Conservation (phyloP, 2,797 vertebrate genomes). For the Hydrolagus colliei region DNA sequence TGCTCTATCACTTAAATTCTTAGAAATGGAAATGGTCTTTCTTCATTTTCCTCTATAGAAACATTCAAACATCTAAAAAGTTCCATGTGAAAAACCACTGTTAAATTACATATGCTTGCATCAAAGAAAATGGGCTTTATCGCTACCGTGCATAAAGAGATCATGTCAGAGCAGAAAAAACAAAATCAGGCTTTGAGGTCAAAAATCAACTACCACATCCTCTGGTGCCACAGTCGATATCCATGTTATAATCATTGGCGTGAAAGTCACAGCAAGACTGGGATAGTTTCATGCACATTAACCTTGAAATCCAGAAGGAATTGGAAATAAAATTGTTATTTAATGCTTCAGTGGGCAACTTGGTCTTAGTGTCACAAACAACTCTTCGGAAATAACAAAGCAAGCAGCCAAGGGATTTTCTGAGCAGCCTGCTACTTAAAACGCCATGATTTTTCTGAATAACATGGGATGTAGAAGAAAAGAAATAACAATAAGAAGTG, state of each 20-base stretch:
- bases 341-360: conserved; percentile 5
- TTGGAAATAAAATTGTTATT: conserved; percentile 12
- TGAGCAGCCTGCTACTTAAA: neutral
- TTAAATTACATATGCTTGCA: no score
- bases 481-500: neutral
- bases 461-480: neutral
- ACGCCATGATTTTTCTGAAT: neutral
- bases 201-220: neutral
- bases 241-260: neutral
- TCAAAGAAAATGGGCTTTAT: no score
- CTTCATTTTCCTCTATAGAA: no score
- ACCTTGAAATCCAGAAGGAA: conserved; percentile 16
- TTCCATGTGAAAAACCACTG: no score
- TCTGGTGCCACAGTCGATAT: neutral
- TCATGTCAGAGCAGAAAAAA: neutral
- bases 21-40: no score
- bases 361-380: conserved; percentile 11
- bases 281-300: neutral
- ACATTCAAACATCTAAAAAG: no score
- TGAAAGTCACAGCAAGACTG: neutral
- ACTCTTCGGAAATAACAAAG: neutral
- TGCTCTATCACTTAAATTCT: no score
- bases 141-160: neutral
- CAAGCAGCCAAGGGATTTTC: neutral
- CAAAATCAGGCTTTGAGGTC: neutral